Evolutionary conservation across 2,888 invertebrate genomes (phyloP), one percentile per base, ranked within the genome.

Genomic region (Apoda limacodes): DNA sequence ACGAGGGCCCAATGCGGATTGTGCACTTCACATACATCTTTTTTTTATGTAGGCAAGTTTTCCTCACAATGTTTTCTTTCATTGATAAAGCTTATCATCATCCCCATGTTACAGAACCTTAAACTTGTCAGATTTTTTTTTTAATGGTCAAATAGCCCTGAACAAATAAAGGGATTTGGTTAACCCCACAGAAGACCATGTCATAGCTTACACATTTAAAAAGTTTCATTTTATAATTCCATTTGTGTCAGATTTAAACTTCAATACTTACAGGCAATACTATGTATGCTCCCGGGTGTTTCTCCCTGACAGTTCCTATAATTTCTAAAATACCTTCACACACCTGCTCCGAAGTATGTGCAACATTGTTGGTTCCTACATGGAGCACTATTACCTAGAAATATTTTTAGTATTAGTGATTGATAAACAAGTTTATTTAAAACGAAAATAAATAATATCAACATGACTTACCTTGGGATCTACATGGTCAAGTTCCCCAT

Each of bases 401-500:
- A 24, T 11, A 9, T 19, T 6, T 6, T 9, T 19, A 7, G 19
- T 19, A 7, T 19, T 19, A 7, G 19, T 19, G 19, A 9, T 9
- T 19, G 9, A 19, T 19, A 19, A 19, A 19, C 9, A 19, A 19
- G 9, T 19, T 6, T 6, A 19, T 19, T 9, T 19, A 19, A 5
- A 19, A 19, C 5, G 9, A 19, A 7, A 9, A 7, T 6, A 19
- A 9, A 5, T 6, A 19, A 19, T 6, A 19, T 6, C 5, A 19
- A 19, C 19, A 9, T 30, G 28, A 47, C 52, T 52, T 54, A 93
- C 93, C 84, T 94, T 95, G 5, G 95, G 94, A 60, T 89, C 88
- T 41, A 95, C 88, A 75, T 89, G 86, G 60, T 95, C 94, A 50
- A 96, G 74, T 71, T 94, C 94, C 29, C 95, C 95, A 75, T 96